Conservation (phyloP, 2,888 invertebrate genomes). For the Cenopis cana region DNA sequence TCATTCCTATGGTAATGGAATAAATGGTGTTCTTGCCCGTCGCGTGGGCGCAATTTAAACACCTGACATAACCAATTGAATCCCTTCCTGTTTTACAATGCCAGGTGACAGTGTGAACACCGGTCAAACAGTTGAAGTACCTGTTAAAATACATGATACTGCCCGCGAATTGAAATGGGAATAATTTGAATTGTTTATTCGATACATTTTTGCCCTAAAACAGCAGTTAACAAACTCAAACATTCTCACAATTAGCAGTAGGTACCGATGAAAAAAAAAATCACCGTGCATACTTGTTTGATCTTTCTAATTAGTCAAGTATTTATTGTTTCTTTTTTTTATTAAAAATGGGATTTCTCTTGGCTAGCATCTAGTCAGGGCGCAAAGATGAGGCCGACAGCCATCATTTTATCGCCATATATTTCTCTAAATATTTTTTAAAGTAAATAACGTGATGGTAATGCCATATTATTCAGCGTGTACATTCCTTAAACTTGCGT, state of each 20-base stretch:
- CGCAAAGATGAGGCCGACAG: no score
- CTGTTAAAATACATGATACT: background rate
- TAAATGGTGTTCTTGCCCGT: constrained; percentile 44
- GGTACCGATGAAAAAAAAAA: background rate
- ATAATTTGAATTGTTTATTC: background rate
- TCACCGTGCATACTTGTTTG: background rate
- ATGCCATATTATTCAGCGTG: no score
- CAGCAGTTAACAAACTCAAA: background rate
- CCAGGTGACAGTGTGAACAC: background rate
- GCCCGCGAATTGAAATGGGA: background rate
- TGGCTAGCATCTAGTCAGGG: no score
- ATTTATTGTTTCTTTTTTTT: no score
- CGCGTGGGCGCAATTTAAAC: constrained; percentile 29
- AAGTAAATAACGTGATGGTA: background rate
- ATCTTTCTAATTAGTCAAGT: background rate
- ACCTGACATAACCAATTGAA: constrained; percentile 34
- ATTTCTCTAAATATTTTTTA: background rate
- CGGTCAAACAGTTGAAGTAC: background rate
- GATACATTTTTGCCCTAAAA: background rate
- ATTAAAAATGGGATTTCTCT: no score
- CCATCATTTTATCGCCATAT: no score
- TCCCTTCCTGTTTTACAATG: constrained; percentile 35
- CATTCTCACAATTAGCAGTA: background rate
- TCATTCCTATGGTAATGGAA: constrained; percentile 46
- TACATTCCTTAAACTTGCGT: background rate